Evolutionary conservation across 2,888 invertebrate species (phyloP).

Genomic region (Cataglyphis albicans): DNA sequence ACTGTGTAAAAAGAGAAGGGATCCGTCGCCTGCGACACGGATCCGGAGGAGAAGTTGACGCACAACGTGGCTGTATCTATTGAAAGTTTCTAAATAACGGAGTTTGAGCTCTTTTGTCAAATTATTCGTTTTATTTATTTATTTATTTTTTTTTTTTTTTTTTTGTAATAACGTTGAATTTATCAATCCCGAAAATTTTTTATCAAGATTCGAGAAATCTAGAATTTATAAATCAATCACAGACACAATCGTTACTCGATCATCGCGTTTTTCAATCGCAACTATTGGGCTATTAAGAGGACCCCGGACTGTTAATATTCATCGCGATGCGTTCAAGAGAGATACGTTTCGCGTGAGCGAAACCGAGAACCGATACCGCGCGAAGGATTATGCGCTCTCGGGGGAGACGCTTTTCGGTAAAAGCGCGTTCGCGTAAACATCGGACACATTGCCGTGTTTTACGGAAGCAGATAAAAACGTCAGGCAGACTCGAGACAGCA

Average conservation of each 20-base stretch:
- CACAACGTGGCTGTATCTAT: neutral
- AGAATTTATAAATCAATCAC: neutral
- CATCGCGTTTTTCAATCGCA: neutral
- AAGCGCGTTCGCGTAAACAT: conserved; percentile 66
- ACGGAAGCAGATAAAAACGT: conserved; percentile 64
- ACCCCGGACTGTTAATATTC: neutral
- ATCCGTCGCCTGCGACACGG: conserved; percentile 9
- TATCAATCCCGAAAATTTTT: conserved; percentile 31
- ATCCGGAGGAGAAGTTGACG: conserved; percentile 28
- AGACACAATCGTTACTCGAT: neutral
- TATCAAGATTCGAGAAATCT: neutral
- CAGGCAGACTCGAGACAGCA: conserved; percentile 44
- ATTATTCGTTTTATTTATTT: neutral
- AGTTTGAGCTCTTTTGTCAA: neutral
- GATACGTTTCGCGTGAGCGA: neutral
- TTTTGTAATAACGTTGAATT: neutral
- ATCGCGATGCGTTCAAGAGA: neutral
- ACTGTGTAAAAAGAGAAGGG: conserved; percentile 27
- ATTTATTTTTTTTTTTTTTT: neutral
- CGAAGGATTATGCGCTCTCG: neutral
- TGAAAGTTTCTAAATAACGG: conserved; percentile 21
- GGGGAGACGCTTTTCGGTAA: conserved; percentile 25
- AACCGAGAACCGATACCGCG: neutral
- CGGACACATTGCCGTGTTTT: conserved; percentile 53
- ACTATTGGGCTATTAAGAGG: neutral